Evolutionary conservation across 2,888 invertebrate species (phyloP).

Genomic region (Eristalis pertinax): DNA sequence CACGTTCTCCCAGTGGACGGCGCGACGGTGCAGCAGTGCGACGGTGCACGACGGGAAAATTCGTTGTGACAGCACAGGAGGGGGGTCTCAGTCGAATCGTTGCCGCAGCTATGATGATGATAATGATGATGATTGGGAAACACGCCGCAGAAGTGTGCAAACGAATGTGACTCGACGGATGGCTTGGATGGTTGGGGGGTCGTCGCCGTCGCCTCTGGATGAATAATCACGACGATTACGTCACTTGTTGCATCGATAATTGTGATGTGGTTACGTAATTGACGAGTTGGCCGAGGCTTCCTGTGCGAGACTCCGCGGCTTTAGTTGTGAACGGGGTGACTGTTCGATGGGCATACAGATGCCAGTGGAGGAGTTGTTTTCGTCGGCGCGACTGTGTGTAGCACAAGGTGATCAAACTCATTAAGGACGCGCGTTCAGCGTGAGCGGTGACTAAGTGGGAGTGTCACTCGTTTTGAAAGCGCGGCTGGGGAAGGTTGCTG

Average conservation of each 20-base stretch:
- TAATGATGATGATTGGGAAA: not conserved
- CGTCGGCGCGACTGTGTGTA: not conserved
- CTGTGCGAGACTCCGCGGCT: not conserved
- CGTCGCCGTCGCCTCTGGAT: not conserved
- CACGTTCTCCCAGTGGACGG: not conserved
- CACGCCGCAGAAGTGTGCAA: not conserved
- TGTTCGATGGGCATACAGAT: not conserved
- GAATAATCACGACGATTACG: slow-evolving; percentile 21
- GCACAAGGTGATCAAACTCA: not conserved
- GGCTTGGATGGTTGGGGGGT: not conserved
- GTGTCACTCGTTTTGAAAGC: not conserved
- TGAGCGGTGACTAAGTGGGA: not conserved
- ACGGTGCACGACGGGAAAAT: slow-evolving; percentile 8
- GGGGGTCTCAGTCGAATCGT: not conserved
- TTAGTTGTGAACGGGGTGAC: not conserved
- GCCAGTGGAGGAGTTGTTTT: too few species aligned
- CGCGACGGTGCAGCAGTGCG: not conserved
- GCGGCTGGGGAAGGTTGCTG: not conserved
- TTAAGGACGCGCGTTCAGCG: not conserved
- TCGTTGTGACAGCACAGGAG: slow-evolving; percentile 21
- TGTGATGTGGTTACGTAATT: slow-evolving; percentile 16
- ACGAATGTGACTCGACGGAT: not conserved
- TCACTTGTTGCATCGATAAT: slow-evolving; percentile 16
- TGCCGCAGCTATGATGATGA: not conserved
- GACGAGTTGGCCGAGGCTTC: not conserved